phyloP scores from a whole-genome alignment of 1,140 invertebrate genomes.

The Polypedilum pembai region DNA sequence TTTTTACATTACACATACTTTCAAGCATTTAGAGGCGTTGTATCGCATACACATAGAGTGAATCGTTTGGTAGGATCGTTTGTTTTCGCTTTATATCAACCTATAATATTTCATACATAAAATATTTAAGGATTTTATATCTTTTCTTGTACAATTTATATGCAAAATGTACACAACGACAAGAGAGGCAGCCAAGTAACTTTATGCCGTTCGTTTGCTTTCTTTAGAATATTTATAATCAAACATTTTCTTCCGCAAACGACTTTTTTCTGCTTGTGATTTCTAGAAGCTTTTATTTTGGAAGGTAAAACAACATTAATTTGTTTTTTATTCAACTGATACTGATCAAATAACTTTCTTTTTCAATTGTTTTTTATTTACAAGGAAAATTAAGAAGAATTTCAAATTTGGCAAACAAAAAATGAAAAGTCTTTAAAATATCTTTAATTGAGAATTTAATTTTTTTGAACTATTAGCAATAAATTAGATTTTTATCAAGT shows the following conservation, averaged over 20 bases:
- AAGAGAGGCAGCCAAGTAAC: neutral
- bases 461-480: too few relatives aligned
- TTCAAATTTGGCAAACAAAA: too few relatives aligned
- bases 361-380: too few relatives aligned
- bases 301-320: too few relatives aligned
- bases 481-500: too few relatives aligned
- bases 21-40: neutral
- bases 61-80: neutral
- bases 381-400: too few relatives aligned
- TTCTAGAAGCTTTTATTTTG: neutral
- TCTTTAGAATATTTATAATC: conserved; percentile 18
- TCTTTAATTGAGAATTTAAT: too few relatives aligned
- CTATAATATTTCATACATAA: conserved; percentile 25
- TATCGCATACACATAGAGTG: neutral
- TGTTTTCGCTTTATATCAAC: neutral
- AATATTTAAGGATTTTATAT: conserved; percentile 27
- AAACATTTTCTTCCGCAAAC: neutral
- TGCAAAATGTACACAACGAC: neutral
- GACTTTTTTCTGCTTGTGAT: neutral
- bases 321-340: too few relatives aligned
- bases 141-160: conserved; percentile 4
- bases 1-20: neutral
- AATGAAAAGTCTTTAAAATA: too few relatives aligned
- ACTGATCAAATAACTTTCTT: too few relatives aligned
- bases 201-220: neutral